Evolutionary conservation across 2,113 vertebrate species (phyloP).

Genomic region (Rhinoptilus africanus): DNA sequence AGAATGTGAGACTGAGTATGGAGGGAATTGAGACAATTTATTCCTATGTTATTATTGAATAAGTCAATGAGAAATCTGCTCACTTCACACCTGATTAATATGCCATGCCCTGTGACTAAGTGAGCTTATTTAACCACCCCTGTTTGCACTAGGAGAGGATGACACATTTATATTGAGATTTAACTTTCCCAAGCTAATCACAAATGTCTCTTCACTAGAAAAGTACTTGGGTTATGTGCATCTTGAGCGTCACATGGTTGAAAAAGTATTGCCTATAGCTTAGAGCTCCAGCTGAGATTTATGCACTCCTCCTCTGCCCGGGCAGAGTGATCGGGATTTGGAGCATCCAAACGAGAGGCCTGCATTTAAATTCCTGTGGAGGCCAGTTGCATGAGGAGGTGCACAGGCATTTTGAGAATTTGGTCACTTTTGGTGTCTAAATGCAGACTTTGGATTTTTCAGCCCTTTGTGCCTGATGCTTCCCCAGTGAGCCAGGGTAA

Average conservation of each 20-base stretch:
- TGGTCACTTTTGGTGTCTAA: not conserved
- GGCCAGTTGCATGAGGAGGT: not conserved
- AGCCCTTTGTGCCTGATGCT: not conserved
- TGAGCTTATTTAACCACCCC: not conserved
- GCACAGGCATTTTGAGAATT: not conserved
- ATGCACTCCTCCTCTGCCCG: too few relatives aligned
- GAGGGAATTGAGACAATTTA: not conserved
- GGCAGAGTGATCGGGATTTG: fast-evolving
- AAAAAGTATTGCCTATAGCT: not conserved
- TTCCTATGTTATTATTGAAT: not conserved
- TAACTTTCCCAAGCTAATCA: not conserved
- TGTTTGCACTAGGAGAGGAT: not conserved
- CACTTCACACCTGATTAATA: too few relatives aligned
- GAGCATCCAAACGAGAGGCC: not conserved
- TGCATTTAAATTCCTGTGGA: not conserved
- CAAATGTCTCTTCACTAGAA: not conserved
- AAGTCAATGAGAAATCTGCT: not conserved
- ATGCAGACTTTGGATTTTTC: not conserved
- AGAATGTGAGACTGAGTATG: not conserved
- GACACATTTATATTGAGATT: not conserved
- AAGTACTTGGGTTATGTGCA: not conserved
- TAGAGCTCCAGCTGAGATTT: not conserved
- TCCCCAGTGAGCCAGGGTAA: not conserved
- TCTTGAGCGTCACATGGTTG: not conserved
- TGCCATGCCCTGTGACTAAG: not conserved